These are phyloP conservation scores for Eilema caniola DNA, from an alignment of 2,888 invertebrate species.

Conservation along the genomic window DNA sequence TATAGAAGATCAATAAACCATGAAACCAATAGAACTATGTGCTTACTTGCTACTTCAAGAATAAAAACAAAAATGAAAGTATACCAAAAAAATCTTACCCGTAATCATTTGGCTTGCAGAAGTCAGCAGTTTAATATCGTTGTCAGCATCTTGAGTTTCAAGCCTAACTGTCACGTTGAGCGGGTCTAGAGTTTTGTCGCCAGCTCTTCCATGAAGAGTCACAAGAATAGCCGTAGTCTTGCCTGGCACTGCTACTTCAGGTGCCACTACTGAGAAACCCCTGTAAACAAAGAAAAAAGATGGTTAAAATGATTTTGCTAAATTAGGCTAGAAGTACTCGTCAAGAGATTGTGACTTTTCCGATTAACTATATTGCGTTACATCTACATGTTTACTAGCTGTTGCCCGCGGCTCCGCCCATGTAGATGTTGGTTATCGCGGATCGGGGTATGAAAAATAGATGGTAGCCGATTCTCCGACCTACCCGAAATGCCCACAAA, in stretches of 20 bases:
- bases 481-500: too few species aligned
- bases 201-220: conserved; percentile 85
- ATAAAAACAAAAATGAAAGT: background rate
- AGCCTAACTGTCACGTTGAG: conserved; percentile 88
- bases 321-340: too few species aligned
- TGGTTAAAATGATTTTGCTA: background rate
- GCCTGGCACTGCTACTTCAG: conserved; percentile 89
- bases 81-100: conserved; percentile 63
- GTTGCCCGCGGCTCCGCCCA: too few species aligned
- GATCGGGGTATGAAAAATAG: too few species aligned
- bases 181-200: conserved; percentile 75
- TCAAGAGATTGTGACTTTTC: too few species aligned
- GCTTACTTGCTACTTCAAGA: background rate
- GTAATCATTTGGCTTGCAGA: conserved; percentile 83
- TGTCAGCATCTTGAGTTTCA: conserved; percentile 80
- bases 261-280: conserved; percentile 89
- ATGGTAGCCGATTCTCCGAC: too few species aligned
- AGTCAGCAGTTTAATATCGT: conserved; percentile 77
- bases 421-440: too few species aligned
- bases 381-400: too few species aligned
- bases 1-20: too few species aligned
- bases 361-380: too few species aligned
- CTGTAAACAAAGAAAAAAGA: conserved; percentile 69
- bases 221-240: conserved; percentile 89
- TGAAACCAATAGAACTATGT: too few species aligned